Evolutionary conservation across 2,113 vertebrate species (phyloP).

Genomic region (Melospiza melodia): DNA sequence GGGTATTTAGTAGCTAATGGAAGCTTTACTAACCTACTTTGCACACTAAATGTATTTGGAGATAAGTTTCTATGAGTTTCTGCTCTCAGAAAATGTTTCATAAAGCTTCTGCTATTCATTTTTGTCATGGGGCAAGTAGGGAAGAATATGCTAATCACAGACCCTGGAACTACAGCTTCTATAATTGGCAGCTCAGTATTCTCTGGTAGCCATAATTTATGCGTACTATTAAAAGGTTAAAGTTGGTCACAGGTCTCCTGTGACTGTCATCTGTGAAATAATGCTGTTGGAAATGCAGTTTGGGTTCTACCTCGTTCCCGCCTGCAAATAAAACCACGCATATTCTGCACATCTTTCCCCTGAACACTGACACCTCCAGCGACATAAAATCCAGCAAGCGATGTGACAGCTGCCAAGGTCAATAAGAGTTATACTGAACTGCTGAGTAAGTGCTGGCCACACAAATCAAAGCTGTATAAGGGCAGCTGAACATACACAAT

Average conservation of each 20-base stretch:
- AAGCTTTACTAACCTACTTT: background rate
- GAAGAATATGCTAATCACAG: slow-evolving; percentile 40
- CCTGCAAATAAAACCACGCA: slow-evolving; percentile 53
- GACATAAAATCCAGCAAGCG: slow-evolving; percentile 64
- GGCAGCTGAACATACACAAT: slow-evolving; percentile 61
- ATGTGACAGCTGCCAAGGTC: slow-evolving; percentile 75
- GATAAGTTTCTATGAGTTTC: background rate
- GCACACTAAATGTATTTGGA: background rate
- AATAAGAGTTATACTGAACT: slow-evolving; percentile 71
- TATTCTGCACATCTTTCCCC: slow-evolving; percentile 46
- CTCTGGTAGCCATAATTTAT: slow-evolving; percentile 18
- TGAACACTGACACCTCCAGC: slow-evolving; percentile 63
- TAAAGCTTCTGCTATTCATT: slow-evolving; percentile 13
- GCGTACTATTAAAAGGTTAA: slow-evolving; percentile 43
- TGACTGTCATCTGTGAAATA: slow-evolving; percentile 48
- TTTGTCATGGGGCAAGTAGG: background rate
- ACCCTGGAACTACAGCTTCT: slow-evolving; percentile 2
- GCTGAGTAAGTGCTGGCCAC: slow-evolving; percentile 69
- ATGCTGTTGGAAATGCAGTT: slow-evolving; percentile 53
- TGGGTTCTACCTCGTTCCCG: slow-evolving; percentile 29
- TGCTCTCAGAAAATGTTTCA: background rate
- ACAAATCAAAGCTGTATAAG: slow-evolving; percentile 67
- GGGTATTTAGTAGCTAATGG: background rate
- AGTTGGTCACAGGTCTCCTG: slow-evolving; percentile 42
- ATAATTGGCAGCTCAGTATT: slow-evolving; percentile 43